phyloP scores from a whole-genome alignment of 2,113 vertebrate genomes.

The Nerophis lumbriciformis region DNA sequence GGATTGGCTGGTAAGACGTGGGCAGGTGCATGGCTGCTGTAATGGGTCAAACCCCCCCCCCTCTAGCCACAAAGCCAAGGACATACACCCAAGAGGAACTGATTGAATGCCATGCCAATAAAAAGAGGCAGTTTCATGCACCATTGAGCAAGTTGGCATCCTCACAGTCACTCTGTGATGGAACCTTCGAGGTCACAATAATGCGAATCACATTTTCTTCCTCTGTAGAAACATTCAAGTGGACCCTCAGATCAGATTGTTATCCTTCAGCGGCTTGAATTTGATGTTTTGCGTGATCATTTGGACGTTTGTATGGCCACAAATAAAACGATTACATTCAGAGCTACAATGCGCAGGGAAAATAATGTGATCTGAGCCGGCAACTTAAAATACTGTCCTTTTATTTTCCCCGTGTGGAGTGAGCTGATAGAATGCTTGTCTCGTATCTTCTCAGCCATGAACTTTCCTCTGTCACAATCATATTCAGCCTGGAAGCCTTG shows the following conservation, averaged over 20 bases:
- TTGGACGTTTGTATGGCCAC: slow-evolving; percentile 41
- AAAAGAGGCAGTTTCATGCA: slow-evolving; percentile 66
- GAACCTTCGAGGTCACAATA: slow-evolving; percentile 56
- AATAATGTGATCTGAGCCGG: slow-evolving; percentile 50
- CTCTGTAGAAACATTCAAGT: slow-evolving; percentile 34
- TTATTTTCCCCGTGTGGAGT: slow-evolving; percentile 43
- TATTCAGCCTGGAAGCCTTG: slow-evolving; percentile 28
- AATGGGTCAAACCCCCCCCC: slow-evolving; percentile 41
- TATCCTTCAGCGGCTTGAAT: slow-evolving; percentile 6
- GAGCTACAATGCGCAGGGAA: slow-evolving; percentile 36
- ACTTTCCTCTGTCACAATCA: slow-evolving; percentile 51
- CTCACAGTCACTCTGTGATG: slow-evolving; percentile 47
- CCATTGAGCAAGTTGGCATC: slow-evolving; percentile 67
- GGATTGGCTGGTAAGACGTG: slow-evolving; percentile 44
- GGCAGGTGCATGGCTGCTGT: slow-evolving; percentile 52
- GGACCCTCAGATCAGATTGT: slow-evolving; percentile 6
- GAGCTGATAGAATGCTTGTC: slow-evolving; percentile 60
- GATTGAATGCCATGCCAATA: slow-evolving; percentile 67
- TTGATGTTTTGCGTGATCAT: slow-evolving; percentile 32
- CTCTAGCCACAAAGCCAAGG: slow-evolving; percentile 54
- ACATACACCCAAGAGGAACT: slow-evolving; percentile 59
- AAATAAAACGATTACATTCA: slow-evolving; percentile 48
- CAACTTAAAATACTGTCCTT: slow-evolving; percentile 44
- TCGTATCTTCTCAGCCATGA: slow-evolving; percentile 50
- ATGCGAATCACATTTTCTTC: slow-evolving; percentile 52